Percentiles rank a stretch among this genome's conserved stretches.
Conservation (phyloP, 2,113 vertebrate species). For the Gorsachius goisagi region DNA sequence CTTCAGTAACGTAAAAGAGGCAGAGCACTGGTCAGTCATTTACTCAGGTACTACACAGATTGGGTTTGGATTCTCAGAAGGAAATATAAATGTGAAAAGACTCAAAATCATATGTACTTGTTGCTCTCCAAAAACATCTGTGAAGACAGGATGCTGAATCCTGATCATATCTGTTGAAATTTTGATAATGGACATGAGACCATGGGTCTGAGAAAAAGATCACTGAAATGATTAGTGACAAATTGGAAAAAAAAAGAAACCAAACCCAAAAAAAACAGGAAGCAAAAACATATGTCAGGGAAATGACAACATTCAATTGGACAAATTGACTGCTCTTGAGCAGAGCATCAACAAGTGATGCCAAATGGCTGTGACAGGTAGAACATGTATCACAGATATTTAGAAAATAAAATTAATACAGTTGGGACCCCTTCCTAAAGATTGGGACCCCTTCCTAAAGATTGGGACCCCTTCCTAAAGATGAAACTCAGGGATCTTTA, state of each 20-base stretch:
- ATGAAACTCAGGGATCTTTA: background rate
- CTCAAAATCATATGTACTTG: background rate
- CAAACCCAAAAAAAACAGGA: background rate
- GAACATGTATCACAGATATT: background rate
- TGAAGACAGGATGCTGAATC: background rate
- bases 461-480: background rate
- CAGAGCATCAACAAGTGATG: background rate
- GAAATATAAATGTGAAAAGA: background rate
- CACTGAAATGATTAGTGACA: background rate
- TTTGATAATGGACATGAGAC: background rate
- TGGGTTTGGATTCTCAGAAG: background rate
- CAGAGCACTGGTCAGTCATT: background rate
- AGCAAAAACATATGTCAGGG: background rate
- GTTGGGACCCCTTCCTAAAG: background rate
- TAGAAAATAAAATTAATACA: background rate
- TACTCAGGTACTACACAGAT: background rate
- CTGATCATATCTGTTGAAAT: background rate
- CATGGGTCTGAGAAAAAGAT: background rate
- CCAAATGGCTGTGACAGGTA: background rate
- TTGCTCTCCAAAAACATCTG: background rate
- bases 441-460: background rate
- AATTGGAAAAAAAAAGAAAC: background rate
- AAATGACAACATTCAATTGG: background rate
- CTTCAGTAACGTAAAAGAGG: background rate
- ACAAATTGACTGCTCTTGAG: background rate